Evolutionary conservation across 1,140 invertebrate genomes (phyloP).

Genomic region (Dendrolimus punctatus): DNA sequence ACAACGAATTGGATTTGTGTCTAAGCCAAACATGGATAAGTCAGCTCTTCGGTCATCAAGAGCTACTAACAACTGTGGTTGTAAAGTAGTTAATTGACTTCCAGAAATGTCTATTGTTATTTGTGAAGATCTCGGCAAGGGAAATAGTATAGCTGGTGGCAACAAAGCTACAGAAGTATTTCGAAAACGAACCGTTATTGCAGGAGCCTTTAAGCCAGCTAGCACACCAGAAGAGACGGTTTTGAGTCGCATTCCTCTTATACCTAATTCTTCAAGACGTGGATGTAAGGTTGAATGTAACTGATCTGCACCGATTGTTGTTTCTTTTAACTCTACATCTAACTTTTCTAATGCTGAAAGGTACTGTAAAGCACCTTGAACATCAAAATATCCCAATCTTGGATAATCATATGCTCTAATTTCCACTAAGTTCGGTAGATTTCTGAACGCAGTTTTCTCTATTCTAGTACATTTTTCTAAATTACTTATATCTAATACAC

Average conservation of each 20-base stretch:
- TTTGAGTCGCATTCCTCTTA: constrained; percentile 82
- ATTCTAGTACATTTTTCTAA: constrained; percentile 81
- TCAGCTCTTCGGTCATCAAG: constrained; percentile 85
- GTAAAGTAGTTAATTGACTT: constrained; percentile 82
- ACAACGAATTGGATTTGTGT: constrained; percentile 86
- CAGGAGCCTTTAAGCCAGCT: constrained; percentile 82
- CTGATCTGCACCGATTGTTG: constrained; percentile 86
- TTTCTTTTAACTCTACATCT: constrained; percentile 90
- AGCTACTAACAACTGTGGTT: constrained; percentile 82
- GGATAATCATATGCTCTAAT: constrained; percentile 83
- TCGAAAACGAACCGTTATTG: constrained; percentile 80
- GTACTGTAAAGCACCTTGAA: constrained; percentile 83
- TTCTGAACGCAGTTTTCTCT: constrained; percentile 87
- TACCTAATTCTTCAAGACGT: constrained; percentile 80
- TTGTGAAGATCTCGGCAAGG: constrained; percentile 89
- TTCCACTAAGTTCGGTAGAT: constrained; percentile 78
- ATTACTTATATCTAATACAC: constrained; percentile 77
- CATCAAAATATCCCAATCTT: constrained; percentile 85
- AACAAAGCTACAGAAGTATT: constrained; percentile 86
- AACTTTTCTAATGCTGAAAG: constrained; percentile 80
- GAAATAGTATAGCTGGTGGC: constrained; percentile 87
- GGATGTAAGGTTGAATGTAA: constrained; percentile 85
- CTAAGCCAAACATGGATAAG: constrained; percentile 80
- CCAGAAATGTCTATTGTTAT: constrained; percentile 85
- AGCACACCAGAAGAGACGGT: constrained; percentile 87